Percentiles rank a stretch among this genome's conserved stretches.
Evolutionary conservation across 2,797 vertebrate species (phyloP).

Genomic region (Okamejei kenojei): DNA sequence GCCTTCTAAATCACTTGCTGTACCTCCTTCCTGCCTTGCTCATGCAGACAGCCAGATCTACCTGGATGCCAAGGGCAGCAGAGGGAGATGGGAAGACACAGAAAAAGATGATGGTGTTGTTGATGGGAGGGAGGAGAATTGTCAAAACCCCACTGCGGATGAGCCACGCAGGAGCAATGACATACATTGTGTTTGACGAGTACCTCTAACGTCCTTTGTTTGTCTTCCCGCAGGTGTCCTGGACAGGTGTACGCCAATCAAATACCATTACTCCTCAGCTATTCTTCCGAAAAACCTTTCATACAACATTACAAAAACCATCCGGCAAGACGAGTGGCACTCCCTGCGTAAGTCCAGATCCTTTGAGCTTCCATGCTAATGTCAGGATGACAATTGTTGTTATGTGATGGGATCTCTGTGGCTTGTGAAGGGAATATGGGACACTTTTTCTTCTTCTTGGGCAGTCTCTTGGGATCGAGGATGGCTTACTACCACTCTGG

Average conservation of each 20-base stretch:
- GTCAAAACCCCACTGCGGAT: background rate
- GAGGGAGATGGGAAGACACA: background rate
- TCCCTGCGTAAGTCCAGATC: constrained; percentile 80
- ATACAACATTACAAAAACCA: constrained; percentile 94
- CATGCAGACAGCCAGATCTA: too few relatives aligned
- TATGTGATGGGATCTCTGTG: background rate
- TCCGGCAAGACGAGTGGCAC: constrained; percentile 97
- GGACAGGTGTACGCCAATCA: constrained; percentile 84
- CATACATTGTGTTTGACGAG: background rate
- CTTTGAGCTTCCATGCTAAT: background rate
- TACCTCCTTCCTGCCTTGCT: too few relatives aligned
- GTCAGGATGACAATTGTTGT: background rate
- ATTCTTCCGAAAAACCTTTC: constrained; percentile 94
- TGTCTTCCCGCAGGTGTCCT: constrained; percentile 61
- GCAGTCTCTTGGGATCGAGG: too few relatives aligned
- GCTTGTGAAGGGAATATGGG: background rate
- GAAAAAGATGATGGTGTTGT: background rate
- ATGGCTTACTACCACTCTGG: too few relatives aligned
- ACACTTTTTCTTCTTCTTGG: background rate
- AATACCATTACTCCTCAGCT: constrained; percentile 96
- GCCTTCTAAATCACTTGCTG: too few relatives aligned
- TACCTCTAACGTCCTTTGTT: background rate
- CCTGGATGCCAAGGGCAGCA: background rate
- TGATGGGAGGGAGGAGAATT: background rate
- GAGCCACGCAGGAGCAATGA: background rate